Evolutionary conservation across 2,797 vertebrate species (phyloP).

Genomic region (Vipera latastei): DNA sequence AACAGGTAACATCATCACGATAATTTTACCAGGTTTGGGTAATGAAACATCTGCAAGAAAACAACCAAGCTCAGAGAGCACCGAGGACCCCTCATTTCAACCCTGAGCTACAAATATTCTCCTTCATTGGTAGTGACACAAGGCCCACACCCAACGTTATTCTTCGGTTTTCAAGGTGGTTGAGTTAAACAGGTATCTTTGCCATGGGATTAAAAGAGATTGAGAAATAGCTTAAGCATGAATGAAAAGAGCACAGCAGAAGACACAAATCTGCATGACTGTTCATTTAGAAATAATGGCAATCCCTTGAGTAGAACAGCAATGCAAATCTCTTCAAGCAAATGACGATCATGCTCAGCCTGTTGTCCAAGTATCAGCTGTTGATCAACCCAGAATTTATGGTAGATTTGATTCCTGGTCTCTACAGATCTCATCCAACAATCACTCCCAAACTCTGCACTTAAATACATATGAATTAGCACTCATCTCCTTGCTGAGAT

Average conservation of each 20-base stretch:
- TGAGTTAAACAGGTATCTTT: background rate
- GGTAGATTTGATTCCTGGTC: background rate
- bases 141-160: background rate
- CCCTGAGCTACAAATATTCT: background rate
- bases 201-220: background rate
- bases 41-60: background rate
- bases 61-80: background rate
- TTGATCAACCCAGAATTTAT: background rate
- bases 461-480: background rate
- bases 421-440: background rate
- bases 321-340: background rate
- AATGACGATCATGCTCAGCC: background rate
- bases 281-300: background rate
- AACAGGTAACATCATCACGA: background rate
- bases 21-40: background rate
- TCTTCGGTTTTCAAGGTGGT: background rate
- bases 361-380: background rate
- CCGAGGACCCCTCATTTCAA: background rate
- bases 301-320: background rate
- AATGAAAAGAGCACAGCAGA: background rate
- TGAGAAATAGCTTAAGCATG: background rate
- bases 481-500: background rate
- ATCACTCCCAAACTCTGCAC: background rate
- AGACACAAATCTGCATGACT: background rate
- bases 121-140: background rate